Evolutionary conservation across 2,113 vertebrate species (phyloP).

Genomic region (Eubucco bourcierii): DNA sequence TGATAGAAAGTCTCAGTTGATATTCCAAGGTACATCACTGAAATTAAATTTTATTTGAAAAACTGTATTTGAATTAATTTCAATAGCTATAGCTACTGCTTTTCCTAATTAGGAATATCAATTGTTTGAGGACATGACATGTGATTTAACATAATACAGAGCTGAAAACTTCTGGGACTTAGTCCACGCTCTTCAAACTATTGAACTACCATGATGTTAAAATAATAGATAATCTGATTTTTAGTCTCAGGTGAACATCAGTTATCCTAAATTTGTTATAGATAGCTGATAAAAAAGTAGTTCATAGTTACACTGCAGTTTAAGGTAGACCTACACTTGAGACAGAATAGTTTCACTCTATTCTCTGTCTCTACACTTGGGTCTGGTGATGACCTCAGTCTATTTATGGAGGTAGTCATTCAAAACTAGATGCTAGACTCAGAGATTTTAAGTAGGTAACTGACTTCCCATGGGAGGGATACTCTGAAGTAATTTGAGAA

Average conservation of each 20-base stretch:
- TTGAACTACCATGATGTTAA: not conserved
- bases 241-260: not conserved
- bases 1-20: not conserved
- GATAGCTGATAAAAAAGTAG: not conserved
- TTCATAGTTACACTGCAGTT: not conserved
- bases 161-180: not conserved
- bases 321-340: not conserved
- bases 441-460: slow-evolving; percentile 22
- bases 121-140: not conserved
- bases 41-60: not conserved
- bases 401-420: not conserved
- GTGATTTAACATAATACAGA: not conserved
- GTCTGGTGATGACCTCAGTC: not conserved
- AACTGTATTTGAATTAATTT: not conserved
- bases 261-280: not conserved
- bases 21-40: not conserved
- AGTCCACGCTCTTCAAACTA: not conserved
- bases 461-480: not conserved
- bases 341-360: not conserved
- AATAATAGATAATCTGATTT: not conserved
- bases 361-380: not conserved
- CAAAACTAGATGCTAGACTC: not conserved
- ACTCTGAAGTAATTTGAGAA: slow-evolving; percentile 38
- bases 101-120: not conserved
- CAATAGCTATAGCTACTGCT: not conserved